Percentiles rank a stretch among this genome's conserved stretches.
These are phyloP conservation scores for Carapus acus DNA, from an alignment of 2,797 vertebrate species.

Conservation along the genomic window DNA sequence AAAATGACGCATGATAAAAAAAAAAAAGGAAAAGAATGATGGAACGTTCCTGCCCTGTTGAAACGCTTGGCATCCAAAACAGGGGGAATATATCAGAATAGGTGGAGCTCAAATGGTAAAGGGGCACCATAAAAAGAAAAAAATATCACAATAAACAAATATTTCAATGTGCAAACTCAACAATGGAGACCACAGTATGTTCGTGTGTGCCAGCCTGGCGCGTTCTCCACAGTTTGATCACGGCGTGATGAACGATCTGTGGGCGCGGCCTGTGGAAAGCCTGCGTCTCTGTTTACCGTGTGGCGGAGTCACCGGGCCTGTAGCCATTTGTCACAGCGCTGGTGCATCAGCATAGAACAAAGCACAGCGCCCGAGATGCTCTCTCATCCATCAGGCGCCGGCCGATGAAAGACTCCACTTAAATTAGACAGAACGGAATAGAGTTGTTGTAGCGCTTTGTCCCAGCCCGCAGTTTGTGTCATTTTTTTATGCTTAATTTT, in stretches of 20 bases:
- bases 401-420: constrained; percentile 54
- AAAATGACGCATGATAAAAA: too few species aligned
- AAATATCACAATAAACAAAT: too few species aligned
- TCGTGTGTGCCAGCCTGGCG: constrained; percentile 36
- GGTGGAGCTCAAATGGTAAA: too few species aligned
- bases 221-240: constrained; percentile 62
- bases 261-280: constrained; percentile 50
- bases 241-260: constrained; percentile 58
- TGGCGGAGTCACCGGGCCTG: constrained; percentile 61
- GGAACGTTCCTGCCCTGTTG: too few species aligned
- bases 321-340: constrained; percentile 64
- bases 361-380: constrained; percentile 31
- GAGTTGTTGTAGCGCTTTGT: constrained; percentile 32
- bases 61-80: too few species aligned
- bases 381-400: constrained; percentile 61
- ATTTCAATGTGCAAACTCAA: too few species aligned
- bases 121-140: too few species aligned
- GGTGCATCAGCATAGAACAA: constrained; percentile 46
- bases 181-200: too few species aligned
- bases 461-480: constrained; percentile 28
- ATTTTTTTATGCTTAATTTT: constrained; percentile 45
- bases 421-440: constrained; percentile 55
- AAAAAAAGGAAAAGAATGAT: too few species aligned
- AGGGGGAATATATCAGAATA: too few species aligned
- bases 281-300: constrained; percentile 57